A percentile compares a stretch with the other conserved stretches of the same genome.
phyloP scores from a whole-genome alignment of 2,888 invertebrate species.

The Megalurothrips usitatus region DNA sequence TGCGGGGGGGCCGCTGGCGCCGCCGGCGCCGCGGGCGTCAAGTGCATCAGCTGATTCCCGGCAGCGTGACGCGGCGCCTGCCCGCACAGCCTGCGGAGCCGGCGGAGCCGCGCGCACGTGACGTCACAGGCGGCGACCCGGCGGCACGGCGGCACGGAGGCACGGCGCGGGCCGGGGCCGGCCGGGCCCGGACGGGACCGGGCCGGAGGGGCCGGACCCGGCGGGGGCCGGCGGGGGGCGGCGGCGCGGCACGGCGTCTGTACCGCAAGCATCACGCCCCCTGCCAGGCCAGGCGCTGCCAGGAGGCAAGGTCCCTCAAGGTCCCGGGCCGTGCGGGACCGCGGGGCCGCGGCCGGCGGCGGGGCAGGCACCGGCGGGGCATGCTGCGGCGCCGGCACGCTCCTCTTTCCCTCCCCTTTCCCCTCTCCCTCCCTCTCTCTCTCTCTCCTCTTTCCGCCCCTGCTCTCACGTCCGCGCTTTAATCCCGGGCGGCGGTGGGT shows the following conservation, averaged over 20 bases:
- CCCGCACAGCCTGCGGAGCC: too few relatives aligned
- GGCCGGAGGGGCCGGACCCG: background rate
- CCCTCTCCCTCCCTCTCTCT: background rate
- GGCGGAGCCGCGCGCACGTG: background rate
- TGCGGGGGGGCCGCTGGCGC: too few relatives aligned
- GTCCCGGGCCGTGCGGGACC: background rate
- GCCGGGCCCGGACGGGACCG: background rate
- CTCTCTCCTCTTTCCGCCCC: too few relatives aligned
- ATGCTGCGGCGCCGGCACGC: background rate
- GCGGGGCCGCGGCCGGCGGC: too few relatives aligned
- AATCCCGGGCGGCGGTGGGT: background rate
- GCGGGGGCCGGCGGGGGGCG: background rate
- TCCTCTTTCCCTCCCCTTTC: background rate
- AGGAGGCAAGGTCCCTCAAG: background rate
- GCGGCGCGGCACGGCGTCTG: background rate
- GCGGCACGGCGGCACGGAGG: background rate
- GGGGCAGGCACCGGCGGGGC: too few relatives aligned
- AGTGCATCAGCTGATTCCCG: background rate
- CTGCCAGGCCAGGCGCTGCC: background rate
- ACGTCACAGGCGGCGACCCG: background rate
- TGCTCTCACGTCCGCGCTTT: background rate
- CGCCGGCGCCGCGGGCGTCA: background rate
- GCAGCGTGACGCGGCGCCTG: too few relatives aligned
- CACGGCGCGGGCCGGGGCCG: background rate
- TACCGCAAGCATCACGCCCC: background rate